Conservation (phyloP, 2,113 vertebrate genomes). For the Cephalopterus ornatus region DNA sequence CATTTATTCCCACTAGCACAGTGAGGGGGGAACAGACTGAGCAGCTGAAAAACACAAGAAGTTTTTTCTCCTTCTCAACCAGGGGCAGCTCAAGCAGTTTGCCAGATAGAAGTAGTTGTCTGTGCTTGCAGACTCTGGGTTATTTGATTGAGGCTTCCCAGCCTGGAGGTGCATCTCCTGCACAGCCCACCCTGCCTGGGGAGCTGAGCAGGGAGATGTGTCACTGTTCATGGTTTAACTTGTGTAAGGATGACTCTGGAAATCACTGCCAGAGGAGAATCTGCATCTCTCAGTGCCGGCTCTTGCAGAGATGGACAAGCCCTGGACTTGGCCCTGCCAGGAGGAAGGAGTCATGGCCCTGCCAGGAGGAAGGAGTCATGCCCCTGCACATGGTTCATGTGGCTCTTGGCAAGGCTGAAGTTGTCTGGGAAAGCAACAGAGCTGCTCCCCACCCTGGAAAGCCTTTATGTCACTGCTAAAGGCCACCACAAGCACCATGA, state of each 20-base stretch:
- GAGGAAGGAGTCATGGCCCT: background rate
- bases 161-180: background rate
- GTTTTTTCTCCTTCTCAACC: background rate
- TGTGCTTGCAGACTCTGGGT: background rate
- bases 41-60: slow-evolving; percentile 1
- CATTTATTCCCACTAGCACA: slow-evolving; percentile 1
- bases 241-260: background rate
- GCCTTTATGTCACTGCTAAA: background rate
- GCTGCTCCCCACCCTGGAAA: background rate
- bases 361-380: background rate
- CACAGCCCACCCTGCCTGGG: background rate
- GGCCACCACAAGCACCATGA: background rate
- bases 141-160: background rate
- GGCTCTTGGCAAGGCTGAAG: background rate
- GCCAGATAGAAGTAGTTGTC: background rate
- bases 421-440: background rate
- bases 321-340: background rate
- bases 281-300: rapidly evolving
- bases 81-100: background rate
- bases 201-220: background rate
- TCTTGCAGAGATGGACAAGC: background rate
- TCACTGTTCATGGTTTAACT: background rate
- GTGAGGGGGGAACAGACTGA: background rate
- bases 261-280: background rate
- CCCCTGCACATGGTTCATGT: rapidly evolving